These are phyloP conservation scores for Cyprinus carpio DNA, from an alignment of 2,113 vertebrate species.

Conservation along the genomic window DNA sequence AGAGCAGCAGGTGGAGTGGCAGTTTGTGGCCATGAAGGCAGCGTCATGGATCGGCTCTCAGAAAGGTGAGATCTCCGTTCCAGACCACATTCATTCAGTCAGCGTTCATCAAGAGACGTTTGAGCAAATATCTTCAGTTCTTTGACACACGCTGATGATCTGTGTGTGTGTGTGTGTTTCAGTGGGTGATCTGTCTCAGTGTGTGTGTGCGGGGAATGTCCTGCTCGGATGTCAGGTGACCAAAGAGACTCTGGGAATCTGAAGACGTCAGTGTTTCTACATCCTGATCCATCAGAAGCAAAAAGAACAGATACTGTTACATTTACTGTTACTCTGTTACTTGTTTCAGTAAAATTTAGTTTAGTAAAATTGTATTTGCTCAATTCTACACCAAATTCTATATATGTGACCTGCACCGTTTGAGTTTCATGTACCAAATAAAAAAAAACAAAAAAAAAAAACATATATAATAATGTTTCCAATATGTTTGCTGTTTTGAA, in stretches of 20 bases:
- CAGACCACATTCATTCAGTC: background rate
- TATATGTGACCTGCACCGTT: too few species aligned
- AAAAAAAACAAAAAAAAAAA: too few species aligned
- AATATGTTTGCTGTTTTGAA: too few species aligned
- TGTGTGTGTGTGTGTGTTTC: slow-evolving; percentile 14
- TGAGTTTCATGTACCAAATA: too few species aligned
- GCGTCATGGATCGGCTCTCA: slow-evolving; percentile 71
- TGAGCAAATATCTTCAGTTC: background rate
- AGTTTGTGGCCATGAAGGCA: slow-evolving; percentile 74
- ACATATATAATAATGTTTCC: too few species aligned
- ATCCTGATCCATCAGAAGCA: background rate
- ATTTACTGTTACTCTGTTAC: too few species aligned
- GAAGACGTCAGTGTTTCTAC: background rate
- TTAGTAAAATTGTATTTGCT: too few species aligned
- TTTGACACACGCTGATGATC: background rate
- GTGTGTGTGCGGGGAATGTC: slow-evolving; percentile 46
- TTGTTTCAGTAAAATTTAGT: too few species aligned
- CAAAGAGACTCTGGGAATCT: slow-evolving; percentile 47
- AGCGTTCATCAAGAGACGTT: background rate
- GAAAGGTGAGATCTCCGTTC: slow-evolving; percentile 63
- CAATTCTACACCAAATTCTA: too few species aligned
- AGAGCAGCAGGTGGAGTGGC: slow-evolving; percentile 73
- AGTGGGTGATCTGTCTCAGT: slow-evolving; percentile 35
- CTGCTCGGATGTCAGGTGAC: slow-evolving; percentile 52
- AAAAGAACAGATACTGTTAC: too few species aligned